A percentile compares a stretch with the other conserved stretches of the same genome.
Evolutionary conservation across 2,113 vertebrate genomes (phyloP).

Genomic region (Circaetus cinerascens): DNA sequence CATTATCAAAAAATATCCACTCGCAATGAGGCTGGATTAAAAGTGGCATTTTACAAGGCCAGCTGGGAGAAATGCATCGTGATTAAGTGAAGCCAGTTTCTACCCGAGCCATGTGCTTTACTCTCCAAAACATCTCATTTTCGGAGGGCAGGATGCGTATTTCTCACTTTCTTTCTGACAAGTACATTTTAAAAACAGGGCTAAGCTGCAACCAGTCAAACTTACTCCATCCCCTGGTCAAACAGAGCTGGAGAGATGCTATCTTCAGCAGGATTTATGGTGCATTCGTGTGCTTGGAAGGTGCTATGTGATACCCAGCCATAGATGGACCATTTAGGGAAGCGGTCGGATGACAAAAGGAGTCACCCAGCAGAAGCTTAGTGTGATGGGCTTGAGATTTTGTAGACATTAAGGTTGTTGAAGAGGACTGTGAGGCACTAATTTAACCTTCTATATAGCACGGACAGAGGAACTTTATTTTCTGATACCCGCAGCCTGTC

Average conservation of each 20-base stretch:
- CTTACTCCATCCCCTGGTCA: neutral
- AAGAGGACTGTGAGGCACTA: neutral
- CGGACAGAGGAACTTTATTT: neutral
- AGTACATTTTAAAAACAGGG: neutral
- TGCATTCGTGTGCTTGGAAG: neutral
- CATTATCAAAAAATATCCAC: constrained; percentile 11
- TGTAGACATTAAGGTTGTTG: neutral
- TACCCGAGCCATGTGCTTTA: neutral
- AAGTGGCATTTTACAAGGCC: constrained; percentile 12
- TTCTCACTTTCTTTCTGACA: neutral
- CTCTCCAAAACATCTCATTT: neutral
- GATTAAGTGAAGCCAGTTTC: neutral
- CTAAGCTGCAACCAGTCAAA: neutral
- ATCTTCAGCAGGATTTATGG: neutral
- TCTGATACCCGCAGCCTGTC: neutral
- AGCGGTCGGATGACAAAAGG: neutral
- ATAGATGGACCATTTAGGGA: neutral
- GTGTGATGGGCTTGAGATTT: neutral
- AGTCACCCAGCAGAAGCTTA: neutral
- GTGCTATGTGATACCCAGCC: neutral
- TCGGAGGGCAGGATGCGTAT: neutral
- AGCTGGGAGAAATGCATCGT: neutral
- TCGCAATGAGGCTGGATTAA: constrained; percentile 5
- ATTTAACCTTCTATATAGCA: neutral
- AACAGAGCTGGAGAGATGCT: neutral